Percentiles rank a stretch among this genome's conserved stretches.
Evolutionary conservation across 2,797 vertebrate genomes (phyloP).

Genomic region (Lates japonicus): DNA sequence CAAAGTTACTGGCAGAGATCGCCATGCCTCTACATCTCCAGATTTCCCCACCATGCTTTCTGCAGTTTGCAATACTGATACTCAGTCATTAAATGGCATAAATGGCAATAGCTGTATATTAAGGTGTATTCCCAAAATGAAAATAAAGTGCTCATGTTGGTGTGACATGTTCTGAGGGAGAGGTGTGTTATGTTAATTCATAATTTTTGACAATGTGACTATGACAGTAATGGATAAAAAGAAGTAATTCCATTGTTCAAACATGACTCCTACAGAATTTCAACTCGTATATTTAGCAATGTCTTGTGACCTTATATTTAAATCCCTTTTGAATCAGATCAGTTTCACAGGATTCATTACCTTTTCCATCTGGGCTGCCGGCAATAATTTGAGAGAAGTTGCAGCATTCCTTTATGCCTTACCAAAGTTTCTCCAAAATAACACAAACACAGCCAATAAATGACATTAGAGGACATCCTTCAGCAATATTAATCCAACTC

Average conservation of each 20-base stretch:
- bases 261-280: neutral
- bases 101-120: too few species aligned
- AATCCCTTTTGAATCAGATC: neutral
- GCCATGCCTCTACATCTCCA: too few species aligned
- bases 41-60: too few species aligned
- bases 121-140: too few species aligned
- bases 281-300: neutral
- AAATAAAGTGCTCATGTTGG: too few species aligned
- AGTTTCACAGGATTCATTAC: neutral
- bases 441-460: constrained; percentile 1
- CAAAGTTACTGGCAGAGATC: too few species aligned
- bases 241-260: neutral
- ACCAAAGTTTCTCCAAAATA: neutral
- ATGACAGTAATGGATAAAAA: too few species aligned
- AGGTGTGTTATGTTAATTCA: too few species aligned
- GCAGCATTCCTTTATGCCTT: neutral
- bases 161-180: too few species aligned
- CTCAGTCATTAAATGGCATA: too few species aligned
- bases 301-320: neutral
- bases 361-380: neutral
- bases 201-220: too few species aligned
- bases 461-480: neutral
- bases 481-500: neutral
- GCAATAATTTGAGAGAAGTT: neutral
- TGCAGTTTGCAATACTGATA: too few species aligned